Percentiles rank a stretch among this genome's conserved stretches.
These are phyloP conservation scores for Parnassius apollo DNA, from an alignment of 2,888 invertebrate species.

Conservation along the genomic window DNA sequence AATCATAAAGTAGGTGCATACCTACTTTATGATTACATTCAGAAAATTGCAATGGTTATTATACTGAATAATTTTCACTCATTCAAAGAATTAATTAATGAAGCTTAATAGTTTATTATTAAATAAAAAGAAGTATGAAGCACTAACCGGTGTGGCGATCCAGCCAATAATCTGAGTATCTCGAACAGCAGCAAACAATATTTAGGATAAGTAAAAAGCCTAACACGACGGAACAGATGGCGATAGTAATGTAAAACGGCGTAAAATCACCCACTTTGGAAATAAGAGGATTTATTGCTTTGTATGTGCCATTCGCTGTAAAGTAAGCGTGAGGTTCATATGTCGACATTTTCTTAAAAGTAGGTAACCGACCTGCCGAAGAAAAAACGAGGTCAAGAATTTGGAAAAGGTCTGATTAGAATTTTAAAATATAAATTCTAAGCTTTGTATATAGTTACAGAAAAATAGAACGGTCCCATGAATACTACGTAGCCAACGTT, in stretches of 20 bases:
- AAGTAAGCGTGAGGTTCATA: slow-evolving; percentile 68
- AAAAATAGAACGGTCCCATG: not conserved
- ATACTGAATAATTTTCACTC: no score
- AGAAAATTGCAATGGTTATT: not conserved
- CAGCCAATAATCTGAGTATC: slow-evolving; percentile 90
- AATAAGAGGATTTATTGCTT: slow-evolving; percentile 55
- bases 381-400: slow-evolving; percentile 51
- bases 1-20: not conserved
- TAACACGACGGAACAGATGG: slow-evolving; percentile 87
- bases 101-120: no score
- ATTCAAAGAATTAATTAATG: no score
- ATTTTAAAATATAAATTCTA: not conserved
- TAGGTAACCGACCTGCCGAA: slow-evolving; percentile 56
- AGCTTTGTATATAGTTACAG: not conserved
- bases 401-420: slow-evolving; percentile 11
- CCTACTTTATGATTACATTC: no score
- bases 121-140: slow-evolving; percentile 42
- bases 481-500: not conserved
- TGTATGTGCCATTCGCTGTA: slow-evolving; percentile 69
- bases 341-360: slow-evolving; percentile 62
- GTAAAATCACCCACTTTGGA: slow-evolving; percentile 85
- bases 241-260: slow-evolving; percentile 91
- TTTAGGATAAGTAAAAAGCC: slow-evolving; percentile 87
- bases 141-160: slow-evolving; percentile 88
- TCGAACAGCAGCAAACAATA: slow-evolving; percentile 89